These are phyloP conservation scores for Buceros bicornis DNA, from an alignment of 2,797 vertebrate genomes.

Conservation along the genomic window DNA sequence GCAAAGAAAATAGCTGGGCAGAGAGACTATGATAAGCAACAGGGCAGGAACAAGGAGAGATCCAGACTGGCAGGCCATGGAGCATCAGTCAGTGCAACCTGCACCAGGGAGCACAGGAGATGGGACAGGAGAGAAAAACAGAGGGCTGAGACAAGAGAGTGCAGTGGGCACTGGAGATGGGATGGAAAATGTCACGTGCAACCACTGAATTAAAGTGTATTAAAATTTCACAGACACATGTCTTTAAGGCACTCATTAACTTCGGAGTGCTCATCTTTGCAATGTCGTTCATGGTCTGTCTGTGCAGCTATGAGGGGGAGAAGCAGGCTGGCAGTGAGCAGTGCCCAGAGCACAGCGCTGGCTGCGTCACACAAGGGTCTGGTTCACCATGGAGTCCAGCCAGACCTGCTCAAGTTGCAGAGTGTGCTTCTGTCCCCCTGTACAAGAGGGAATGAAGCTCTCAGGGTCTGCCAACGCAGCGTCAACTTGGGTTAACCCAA, in stretches of 20 bases:
- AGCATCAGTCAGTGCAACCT: not conserved
- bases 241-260: not conserved
- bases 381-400: not conserved
- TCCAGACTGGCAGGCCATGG: not conserved
- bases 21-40: not conserved
- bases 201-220: not conserved
- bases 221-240: not conserved
- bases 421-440: not conserved
- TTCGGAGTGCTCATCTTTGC: not conserved
- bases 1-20: not conserved
- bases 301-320: not conserved
- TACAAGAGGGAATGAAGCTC: not conserved
- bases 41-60: not conserved
- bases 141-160: not conserved
- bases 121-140: not conserved
- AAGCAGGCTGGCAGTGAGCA: not conserved
- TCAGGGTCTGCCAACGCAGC: not conserved
- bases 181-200: not conserved
- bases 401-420: not conserved
- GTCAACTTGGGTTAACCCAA: not conserved
- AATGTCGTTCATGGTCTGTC: not conserved
- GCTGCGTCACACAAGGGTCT: not conserved
- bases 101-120: not conserved
- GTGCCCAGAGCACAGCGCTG: fast-evolving
- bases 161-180: not conserved